Percentiles rank a stretch among this genome's conserved stretches.
These are phyloP conservation scores for Hemicordylus capensis DNA, from an alignment of 2,113 vertebrate species.

Conservation along the genomic window DNA sequence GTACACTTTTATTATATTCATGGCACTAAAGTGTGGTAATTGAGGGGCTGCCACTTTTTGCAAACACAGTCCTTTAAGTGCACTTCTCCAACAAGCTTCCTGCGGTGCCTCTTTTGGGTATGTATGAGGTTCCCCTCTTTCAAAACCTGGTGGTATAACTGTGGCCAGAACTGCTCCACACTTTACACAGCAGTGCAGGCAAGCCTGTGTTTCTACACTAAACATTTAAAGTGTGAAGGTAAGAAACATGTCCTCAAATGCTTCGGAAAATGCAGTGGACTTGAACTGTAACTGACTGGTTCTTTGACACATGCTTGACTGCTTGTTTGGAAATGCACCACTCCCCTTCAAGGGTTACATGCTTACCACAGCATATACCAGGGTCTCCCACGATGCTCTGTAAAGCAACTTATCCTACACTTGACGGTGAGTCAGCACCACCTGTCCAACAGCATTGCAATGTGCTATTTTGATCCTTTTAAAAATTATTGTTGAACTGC, in stretches of 20 bases:
- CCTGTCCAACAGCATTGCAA: not conserved
- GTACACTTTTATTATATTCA: not conserved
- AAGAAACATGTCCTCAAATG: not conserved
- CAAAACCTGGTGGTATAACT: not conserved
- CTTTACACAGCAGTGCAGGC: not conserved
- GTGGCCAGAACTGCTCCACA: not conserved
- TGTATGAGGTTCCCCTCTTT: too few species aligned
- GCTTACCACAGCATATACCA: not conserved
- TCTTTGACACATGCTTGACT: not conserved
- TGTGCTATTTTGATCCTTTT: constrained; percentile 6
- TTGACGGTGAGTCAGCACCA: not conserved
- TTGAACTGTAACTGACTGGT: not conserved
- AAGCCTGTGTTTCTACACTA: not conserved
- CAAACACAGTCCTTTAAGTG: not conserved
- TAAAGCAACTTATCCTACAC: not conserved
- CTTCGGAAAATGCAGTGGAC: not conserved
- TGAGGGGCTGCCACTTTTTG: not conserved
- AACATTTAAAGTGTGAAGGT: too few species aligned
- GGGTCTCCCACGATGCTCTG: not conserved
- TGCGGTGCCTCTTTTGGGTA: not conserved
- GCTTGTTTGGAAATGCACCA: not conserved
- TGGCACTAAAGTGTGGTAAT: not conserved
- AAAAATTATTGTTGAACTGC: not conserved
- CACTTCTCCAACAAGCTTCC: not conserved
- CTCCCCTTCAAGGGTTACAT: not conserved